Conservation (phyloP, 2,888 invertebrate species). For the Drosophila lutescens region DNA sequence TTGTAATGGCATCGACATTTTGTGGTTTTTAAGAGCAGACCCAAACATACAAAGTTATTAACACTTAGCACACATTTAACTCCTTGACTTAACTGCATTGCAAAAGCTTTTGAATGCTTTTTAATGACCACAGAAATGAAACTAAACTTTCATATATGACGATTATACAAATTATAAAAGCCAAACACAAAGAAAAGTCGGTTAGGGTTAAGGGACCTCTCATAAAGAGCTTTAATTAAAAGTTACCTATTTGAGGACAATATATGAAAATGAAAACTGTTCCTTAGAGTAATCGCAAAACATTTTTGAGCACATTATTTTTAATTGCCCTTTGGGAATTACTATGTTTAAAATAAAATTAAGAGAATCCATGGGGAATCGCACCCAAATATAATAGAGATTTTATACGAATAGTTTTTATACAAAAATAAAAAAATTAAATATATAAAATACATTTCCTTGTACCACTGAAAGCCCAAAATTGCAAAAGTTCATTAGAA, state of each 20-base stretch:
- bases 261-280: background rate
- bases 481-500: background rate
- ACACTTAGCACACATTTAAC: conserved; percentile 20
- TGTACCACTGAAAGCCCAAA: background rate
- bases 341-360: background rate
- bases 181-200: conserved; percentile 1
- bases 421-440: no score
- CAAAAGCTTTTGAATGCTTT: conserved; percentile 12
- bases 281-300: conserved; percentile 46
- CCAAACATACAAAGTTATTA: conserved; percentile 14
- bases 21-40: background rate
- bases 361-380: background rate
- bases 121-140: conserved; percentile 27
- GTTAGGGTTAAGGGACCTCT: conserved; percentile 13
- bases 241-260: conserved; percentile 52
- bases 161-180: conserved; percentile 32
- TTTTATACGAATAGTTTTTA: background rate
- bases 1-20: conserved; percentile 19
- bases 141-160: conserved; percentile 27
- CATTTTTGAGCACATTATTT: conserved; percentile 70
- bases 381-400: background rate
- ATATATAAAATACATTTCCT: no score
- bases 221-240: conserved; percentile 69
- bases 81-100: background rate
- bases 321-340: conserved; percentile 62